phyloP scores from a whole-genome alignment of 2,888 invertebrate genomes.

The Netelia fuscicornis region DNA sequence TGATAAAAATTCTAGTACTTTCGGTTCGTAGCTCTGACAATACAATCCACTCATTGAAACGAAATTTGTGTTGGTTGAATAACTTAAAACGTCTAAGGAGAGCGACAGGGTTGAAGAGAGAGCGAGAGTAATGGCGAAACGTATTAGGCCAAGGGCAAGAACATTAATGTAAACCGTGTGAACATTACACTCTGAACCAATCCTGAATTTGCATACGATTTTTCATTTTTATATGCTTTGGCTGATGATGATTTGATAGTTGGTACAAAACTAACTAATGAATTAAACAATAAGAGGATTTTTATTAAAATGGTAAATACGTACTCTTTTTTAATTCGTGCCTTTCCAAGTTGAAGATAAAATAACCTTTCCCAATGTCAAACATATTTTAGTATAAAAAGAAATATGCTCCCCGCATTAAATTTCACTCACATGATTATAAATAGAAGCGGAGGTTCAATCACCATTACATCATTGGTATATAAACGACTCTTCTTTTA shows the following conservation, averaged over 20 bases:
- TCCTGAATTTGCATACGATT: slow-evolving; percentile 43
- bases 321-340: not conserved
- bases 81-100: slow-evolving; percentile 2
- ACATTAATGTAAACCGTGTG: not conserved
- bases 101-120: not conserved
- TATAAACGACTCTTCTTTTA: slow-evolving; percentile 2
- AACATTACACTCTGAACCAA: slow-evolving; percentile 17
- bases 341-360: not conserved
- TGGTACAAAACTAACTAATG: too few relatives aligned
- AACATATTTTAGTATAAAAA: not conserved
- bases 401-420: not conserved
- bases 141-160: slow-evolving; percentile 2
- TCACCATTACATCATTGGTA: not conserved
- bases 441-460: not conserved
- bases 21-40: too few relatives aligned
- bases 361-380: not conserved
- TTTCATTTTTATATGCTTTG: slow-evolving; percentile 1
- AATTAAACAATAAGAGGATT: too few relatives aligned
- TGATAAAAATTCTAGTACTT: too few relatives aligned
- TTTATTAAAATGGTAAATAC: not conserved
- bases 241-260: not conserved
- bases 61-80: slow-evolving; percentile 31
- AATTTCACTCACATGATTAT: not conserved
- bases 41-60: slow-evolving; percentile 14
- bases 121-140: not conserved